phyloP scores from a whole-genome alignment of 1,140 invertebrate genomes.

The Plectus sambesii region DNA sequence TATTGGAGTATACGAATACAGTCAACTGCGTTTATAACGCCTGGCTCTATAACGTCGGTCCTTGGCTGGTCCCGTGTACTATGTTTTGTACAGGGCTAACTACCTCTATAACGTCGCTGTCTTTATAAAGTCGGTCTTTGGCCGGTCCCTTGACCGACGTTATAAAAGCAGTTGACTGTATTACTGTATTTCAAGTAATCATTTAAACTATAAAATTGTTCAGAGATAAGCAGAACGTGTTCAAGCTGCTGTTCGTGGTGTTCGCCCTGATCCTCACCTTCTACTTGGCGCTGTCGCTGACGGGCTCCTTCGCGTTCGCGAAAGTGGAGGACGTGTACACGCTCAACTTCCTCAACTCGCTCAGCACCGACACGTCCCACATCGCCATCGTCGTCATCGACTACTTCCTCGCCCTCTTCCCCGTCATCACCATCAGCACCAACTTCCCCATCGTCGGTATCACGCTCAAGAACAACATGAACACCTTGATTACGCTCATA shows the following conservation, averaged over 20 bases:
- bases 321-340: slow-evolving; percentile 80
- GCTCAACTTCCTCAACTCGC: slow-evolving; percentile 66
- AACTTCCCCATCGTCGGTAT: slow-evolving; percentile 95
- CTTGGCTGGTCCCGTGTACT: no score
- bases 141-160: no score
- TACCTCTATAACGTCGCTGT: no score
- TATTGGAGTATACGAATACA: neutral
- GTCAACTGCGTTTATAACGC: slow-evolving; percentile 11
- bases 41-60: no score
- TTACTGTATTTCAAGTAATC: slow-evolving; percentile 71
- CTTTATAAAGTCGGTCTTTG: no score
- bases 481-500: slow-evolving; percentile 61
- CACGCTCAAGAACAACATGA: slow-evolving; percentile 84
- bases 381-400: slow-evolving; percentile 31
- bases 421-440: slow-evolving; percentile 85
- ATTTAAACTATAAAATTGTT: slow-evolving; percentile 58
- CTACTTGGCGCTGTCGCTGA: slow-evolving; percentile 76
- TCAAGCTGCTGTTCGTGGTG: slow-evolving; percentile 58
- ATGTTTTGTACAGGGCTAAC: neutral
- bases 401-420: slow-evolving; percentile 85
- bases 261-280: slow-evolving; percentile 72
- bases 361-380: slow-evolving; percentile 26
- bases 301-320: slow-evolving; percentile 74
- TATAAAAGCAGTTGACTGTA: no score
- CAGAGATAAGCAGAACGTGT: slow-evolving; percentile 63